Base-by-base conservation (phyloP, 1,140 invertebrate species). In the Bombus sibiricus region DNA sequence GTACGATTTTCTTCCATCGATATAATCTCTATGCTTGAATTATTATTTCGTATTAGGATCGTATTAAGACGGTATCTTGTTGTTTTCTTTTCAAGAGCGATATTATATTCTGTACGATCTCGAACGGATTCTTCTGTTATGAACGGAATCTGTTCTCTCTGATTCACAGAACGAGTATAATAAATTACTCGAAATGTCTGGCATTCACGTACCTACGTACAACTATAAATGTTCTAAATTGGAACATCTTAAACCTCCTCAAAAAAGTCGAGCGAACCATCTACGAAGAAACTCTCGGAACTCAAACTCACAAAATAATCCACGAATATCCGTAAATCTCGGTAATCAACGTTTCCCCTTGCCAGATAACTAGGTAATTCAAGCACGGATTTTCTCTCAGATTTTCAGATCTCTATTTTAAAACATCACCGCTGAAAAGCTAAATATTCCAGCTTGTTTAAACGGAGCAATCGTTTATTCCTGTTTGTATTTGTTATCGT, bases 241-340 rank as follows among this genome's bases (percentile, higher is more conserved):
- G n/a, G 43, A 47, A 57, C 5, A 72, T 57, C 28, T 43, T 37
- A 47, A 81, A 71, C n/a, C 28, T 5, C 1, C 68, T 32, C 28
- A 22, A 81, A 81, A 32, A 57, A 8, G 41, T 57, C 79, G 47
- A 32, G 43, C 66, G 4, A 39, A n/a, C 18, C 18, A 72, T 57
- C 25, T 34, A 37, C 32, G 5, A 79, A 53, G 12, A 15, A 53
- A 28, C 32, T 53, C 1, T 53, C 9, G n/a, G 8, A 69, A 53
- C 25, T 81, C 10, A 15, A 71, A 32, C 28, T 78, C 39, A 2
- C 75, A 32, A 66, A 78, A 78, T 78, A 66, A 25, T 43, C 22
- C 22, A 12, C 34, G 28, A n/a, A 15, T 28, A 25, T 10, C 18
- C 18, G n/a, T 1, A 18, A 74, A 74, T 74, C 72, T 74, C n/a